A percentile compares a stretch with the other conserved stretches of the same genome.
Conservation (phyloP, 1,140 invertebrate species). For the Nebria ingens region DNA sequence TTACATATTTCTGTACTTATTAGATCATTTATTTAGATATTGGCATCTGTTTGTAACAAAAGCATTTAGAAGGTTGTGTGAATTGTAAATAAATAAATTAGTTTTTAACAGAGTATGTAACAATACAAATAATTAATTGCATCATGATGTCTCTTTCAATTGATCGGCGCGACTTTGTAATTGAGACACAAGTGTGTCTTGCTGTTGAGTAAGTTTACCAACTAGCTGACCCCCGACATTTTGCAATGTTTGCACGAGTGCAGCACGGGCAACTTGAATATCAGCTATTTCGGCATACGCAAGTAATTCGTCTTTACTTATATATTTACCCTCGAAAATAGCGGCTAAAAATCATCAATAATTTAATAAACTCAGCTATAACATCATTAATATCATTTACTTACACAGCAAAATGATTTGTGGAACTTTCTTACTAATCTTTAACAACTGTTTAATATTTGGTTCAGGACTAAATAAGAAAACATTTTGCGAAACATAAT, state of each 20-base stretch:
- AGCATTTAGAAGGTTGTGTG: background rate
- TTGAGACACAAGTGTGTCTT: slow-evolving; percentile 50
- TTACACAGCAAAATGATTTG: slow-evolving; percentile 54
- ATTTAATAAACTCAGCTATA: slow-evolving; percentile 14
- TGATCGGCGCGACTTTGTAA: slow-evolving; percentile 27
- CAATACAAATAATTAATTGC: background rate
- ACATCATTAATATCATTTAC: slow-evolving; percentile 19
- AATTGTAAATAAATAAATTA: background rate
- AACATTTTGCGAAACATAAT: slow-evolving; percentile 46
- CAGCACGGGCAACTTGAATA: slow-evolving; percentile 45
- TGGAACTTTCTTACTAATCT: slow-evolving; percentile 48
- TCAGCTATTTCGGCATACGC: slow-evolving; percentile 50
- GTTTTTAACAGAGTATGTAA: background rate
- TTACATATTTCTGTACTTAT: no score
- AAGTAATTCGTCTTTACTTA: slow-evolving; percentile 53
- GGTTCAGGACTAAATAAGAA: slow-evolving; percentile 53
- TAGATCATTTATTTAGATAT: background rate
- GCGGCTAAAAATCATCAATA: slow-evolving; percentile 45
- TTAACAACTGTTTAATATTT: slow-evolving; percentile 42
- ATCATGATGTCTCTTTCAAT: slow-evolving; percentile 18
- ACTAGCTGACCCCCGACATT: slow-evolving; percentile 49
- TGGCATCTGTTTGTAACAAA: no score
- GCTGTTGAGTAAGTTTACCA: slow-evolving; percentile 53
- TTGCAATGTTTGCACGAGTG: slow-evolving; percentile 52
- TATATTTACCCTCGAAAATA: slow-evolving; percentile 51